Evolutionary conservation across 1,140 invertebrate species (phyloP), one percentile per base, ranked within the genome.

Genomic region (Zeugodacus cucurbitae): DNA sequence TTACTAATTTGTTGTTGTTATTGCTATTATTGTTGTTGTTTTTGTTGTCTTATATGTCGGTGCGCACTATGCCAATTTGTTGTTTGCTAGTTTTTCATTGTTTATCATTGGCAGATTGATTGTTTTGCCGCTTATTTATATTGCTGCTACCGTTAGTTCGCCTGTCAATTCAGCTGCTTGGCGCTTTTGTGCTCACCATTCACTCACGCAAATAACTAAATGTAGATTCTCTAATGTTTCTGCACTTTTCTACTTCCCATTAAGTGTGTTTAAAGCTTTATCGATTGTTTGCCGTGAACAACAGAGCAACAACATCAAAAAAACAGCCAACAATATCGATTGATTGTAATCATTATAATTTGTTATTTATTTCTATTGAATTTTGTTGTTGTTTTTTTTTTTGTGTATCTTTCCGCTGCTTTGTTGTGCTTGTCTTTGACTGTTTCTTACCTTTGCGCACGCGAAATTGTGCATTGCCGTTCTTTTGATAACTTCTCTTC

Each of bases 341-440:
- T 74, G 67, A 74, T 37, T 74, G 32, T 74, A 41, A 74, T 74
- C 67, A 74, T 37, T 82, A 54, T 54, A 54, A 82, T 48, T 82
- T 82, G 37, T 82, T 82, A 48, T 82, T 82, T 48, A 48, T 48
- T 48, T 82, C 34, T 29, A 82, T 82, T 48, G 74, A 48, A 82
- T 54, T 29, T 48, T 82, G 26, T 82, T 48, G 2, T 74, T n/a
- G n/a, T n/a, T n/a, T n/a, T n/a, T n/a, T n/a, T 26, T 26, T 22
- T 62, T 17, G 8, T 22, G n/a, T 62, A 8, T 62, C 11, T 48
- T 48, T 82, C 8, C 64, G 32, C 64, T 34, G 64, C 32, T 67
- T 78, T n/a, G 20, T 78, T 44, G 29, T 26, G 6, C 10, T 74
- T 34, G 37, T 37, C 67, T 74, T 74, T n/a, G 34, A 32, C 11